phyloP scores from a whole-genome alignment of 2,888 invertebrate genomes.

The Cheilosia urbana region DNA sequence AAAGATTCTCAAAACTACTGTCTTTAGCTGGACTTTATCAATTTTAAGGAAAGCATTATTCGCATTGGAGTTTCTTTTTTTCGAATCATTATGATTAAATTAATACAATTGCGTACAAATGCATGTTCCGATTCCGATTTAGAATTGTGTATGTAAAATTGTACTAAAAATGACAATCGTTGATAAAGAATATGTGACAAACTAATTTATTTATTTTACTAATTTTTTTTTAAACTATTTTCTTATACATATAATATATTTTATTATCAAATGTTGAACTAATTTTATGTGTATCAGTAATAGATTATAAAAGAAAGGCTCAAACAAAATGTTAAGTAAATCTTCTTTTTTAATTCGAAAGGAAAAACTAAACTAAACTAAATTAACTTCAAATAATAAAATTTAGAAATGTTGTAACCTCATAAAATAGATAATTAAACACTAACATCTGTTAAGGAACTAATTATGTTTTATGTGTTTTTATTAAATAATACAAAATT shows the following conservation, averaged over 20 bases:
- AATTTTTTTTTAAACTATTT: not conserved
- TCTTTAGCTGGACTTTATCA: no score
- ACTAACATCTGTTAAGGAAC: conserved; percentile 3
- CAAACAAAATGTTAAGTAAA: not conserved
- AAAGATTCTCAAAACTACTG: no score
- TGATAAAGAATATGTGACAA: conserved; percentile 9
- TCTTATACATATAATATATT: not conserved
- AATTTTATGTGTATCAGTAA: not conserved
- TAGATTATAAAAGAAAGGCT: conserved; percentile 9
- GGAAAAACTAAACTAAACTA: not conserved
- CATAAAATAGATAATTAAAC: conserved; percentile 19
- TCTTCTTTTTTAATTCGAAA: not conserved
- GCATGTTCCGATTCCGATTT: not conserved
- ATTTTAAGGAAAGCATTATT: no score
- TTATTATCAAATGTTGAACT: not conserved
- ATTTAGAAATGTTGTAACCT: conserved; percentile 42
- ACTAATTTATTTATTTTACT: not conserved
- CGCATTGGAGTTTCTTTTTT: no score
- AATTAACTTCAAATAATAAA: not conserved
- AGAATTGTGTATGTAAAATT: conserved; percentile 2
- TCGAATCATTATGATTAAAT: no score
- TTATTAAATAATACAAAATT: not conserved
- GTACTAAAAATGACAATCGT: conserved; percentile 58
- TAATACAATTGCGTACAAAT: not conserved
- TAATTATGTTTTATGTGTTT: conserved; percentile 20